Base-by-base conservation (phyloP, 2,113 vertebrate genomes). In the Ameiurus melas region DNA sequence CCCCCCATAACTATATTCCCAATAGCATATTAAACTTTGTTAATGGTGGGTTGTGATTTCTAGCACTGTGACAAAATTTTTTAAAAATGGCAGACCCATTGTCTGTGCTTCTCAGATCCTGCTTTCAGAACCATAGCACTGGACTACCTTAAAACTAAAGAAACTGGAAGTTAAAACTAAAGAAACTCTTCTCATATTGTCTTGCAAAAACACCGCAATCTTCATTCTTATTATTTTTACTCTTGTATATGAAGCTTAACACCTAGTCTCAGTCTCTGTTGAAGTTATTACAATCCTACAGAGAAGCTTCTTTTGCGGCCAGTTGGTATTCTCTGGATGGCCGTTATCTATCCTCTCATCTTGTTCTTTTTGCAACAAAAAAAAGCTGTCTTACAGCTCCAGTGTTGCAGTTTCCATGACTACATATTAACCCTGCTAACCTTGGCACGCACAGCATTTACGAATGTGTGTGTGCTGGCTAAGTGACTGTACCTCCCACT, bases 371-470 rank as follows among this genome's bases (percentile, higher is more conserved):
- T 86, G 60, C 55, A 39, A 73, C 85, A 53, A 90, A 62, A 88
- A 85, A 71, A 36, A 90, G 83, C 58, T 30, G 60, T 89, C 88
- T 91, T 75, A 87, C 70, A 79, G 90, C 83, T 89, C 88, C 90
- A 90, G 66, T 90, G 86, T 87, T 87, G 81, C 83, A 53, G 91
- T 94, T 92, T 91, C 92, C 90, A 93, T 93, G 89, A 92, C 86
- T 92, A 93, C 92, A 53, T 83, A 87, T 93, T 93, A 91, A 92
- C 85, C 85, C 82, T 27, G 22, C 83, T 70, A 75, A 90, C 87
- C 89, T 90, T 89, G 83, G 89, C 88, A 86, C 82, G 75, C 86
- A 89, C 39, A 85, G 39, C 55, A 83, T 85, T 89, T 79, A 89
- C 90, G 85, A 85, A 85, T 90, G 88, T 77, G 62, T 81, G 58